Percentiles rank a stretch among this genome's conserved stretches.
These are phyloP conservation scores for Augochlorella aurata DNA, from an alignment of 2,888 invertebrate species.

Conservation along the genomic window DNA sequence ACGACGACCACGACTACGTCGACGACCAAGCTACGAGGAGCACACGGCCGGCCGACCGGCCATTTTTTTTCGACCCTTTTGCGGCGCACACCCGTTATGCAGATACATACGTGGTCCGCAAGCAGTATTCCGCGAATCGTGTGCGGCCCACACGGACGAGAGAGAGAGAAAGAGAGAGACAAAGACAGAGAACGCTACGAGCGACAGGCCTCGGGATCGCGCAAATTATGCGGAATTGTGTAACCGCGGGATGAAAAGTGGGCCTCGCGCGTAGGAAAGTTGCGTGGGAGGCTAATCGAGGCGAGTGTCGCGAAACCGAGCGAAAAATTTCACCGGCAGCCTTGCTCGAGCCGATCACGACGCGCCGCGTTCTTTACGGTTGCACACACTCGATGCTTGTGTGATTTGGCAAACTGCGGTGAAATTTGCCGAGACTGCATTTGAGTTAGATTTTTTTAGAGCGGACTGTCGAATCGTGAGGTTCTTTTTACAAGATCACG, in stretches of 20 bases:
- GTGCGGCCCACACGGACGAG: constrained; percentile 43
- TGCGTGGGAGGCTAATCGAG: constrained; percentile 28
- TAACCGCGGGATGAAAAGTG: constrained; percentile 58
- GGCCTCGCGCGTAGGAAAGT: constrained; percentile 51
- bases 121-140: constrained; percentile 61
- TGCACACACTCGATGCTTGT: not conserved
- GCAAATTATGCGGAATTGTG: constrained; percentile 64
- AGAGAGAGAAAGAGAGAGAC: too few species aligned
- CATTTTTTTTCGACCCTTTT: constrained; percentile 65
- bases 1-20: constrained; percentile 45
- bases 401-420: not conserved
- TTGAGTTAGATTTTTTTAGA: not conserved
- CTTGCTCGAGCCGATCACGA: not conserved
- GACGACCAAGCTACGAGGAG: not conserved
- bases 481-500: too few species aligned
- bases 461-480: too few species aligned
- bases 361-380: not conserved
- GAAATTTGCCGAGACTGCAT: not conserved
- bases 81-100: constrained; percentile 62
- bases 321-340: constrained; percentile 14
- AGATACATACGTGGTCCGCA: constrained; percentile 49
- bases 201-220: constrained; percentile 5
- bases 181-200: not conserved
- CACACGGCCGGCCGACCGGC: constrained; percentile 49
- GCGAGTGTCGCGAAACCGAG: constrained; percentile 28